Base-by-base conservation (phyloP, 1,140 invertebrate genomes). In the Zaprionus nigranus region DNA sequence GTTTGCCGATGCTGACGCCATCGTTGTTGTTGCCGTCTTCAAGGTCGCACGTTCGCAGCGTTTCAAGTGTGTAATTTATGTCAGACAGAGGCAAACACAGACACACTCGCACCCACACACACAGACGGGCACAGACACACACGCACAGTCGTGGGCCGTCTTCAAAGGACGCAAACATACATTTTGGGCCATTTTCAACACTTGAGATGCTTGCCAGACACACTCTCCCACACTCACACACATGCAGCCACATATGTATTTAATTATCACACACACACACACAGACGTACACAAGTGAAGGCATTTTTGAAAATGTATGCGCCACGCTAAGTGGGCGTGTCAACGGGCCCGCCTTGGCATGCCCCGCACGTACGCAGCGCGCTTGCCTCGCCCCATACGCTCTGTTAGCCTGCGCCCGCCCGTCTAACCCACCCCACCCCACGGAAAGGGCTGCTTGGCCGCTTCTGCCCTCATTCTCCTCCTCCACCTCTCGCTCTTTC, bases 121-220 rank as follows among this genome's bases (percentile, higher is more conserved):
- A 43, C 54, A 49, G 38, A 34, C 15, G 43, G 51, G 26, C 20
- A 72, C 34, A 49, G 53, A 34, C 28, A 56, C 59, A 36, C 40
- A 72, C 34, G 24, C 40, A 28, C 20, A 12, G 40, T 73, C 17
- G 11, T 40, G 40, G 26, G 46, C 57, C 69, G 79, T 53, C 63
- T 71, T 68, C 46, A 24, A 51, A 51, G 46, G 46, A 22, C 20
- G 20, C 20, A 24, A 68, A 73, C 82, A 82, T 82, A 86, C 82
- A 87, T 87, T 70, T 79, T 77, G 72, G 65, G 56, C 79, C 70
- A 82, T 71, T 86, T 86, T 85, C 82, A 85, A 76, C 82, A 86
- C 82, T 79, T 79, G 43, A 75, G 76, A 73, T 76, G 59, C 74
- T 60, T 63, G 65, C 49, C 67, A 82, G 63, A 84, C 82, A 63